Conservation (phyloP, 2,797 vertebrate genomes). For the Phataginus tricuspis region DNA sequence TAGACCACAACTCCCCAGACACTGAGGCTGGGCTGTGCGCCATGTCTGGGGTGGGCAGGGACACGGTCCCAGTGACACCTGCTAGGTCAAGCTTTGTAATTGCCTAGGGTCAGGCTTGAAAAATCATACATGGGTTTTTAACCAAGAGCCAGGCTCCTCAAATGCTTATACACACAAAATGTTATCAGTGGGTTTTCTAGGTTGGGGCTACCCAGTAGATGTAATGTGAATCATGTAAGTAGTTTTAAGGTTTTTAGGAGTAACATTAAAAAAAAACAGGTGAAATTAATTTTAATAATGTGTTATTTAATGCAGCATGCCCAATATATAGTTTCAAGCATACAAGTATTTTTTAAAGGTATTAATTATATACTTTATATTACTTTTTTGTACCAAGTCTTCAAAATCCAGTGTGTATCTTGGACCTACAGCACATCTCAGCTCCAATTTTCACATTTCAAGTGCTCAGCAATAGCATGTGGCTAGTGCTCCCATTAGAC, state of each 20-base stretch:
- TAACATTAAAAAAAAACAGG: not conserved
- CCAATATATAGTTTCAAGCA: slow-evolving; percentile 6
- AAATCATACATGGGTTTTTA: not conserved
- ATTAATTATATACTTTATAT: not conserved
- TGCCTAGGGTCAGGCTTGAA: not conserved
- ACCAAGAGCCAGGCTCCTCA: not conserved
- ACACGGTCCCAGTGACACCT: accelerated
- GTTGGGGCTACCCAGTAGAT: not conserved
- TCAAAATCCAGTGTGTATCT: not conserved
- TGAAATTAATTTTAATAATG: slow-evolving; percentile 4
- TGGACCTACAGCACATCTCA: not conserved
- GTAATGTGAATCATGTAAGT: not conserved
- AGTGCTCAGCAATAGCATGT: not conserved
- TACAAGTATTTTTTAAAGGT: not conserved
- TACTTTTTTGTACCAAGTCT: not conserved
- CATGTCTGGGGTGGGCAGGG: not conserved
- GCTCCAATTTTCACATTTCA: not conserved
- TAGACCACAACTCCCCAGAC: not conserved
- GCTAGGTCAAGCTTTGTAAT: not conserved
- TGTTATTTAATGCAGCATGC: not conserved
- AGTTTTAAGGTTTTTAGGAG: not conserved
- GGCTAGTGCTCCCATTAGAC: not conserved
- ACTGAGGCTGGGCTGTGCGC: accelerated
- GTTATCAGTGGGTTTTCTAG: not conserved
- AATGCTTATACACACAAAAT: not conserved